phyloP scores from a whole-genome alignment of 2,888 invertebrate genomes.

The Spialia ferax region DNA sequence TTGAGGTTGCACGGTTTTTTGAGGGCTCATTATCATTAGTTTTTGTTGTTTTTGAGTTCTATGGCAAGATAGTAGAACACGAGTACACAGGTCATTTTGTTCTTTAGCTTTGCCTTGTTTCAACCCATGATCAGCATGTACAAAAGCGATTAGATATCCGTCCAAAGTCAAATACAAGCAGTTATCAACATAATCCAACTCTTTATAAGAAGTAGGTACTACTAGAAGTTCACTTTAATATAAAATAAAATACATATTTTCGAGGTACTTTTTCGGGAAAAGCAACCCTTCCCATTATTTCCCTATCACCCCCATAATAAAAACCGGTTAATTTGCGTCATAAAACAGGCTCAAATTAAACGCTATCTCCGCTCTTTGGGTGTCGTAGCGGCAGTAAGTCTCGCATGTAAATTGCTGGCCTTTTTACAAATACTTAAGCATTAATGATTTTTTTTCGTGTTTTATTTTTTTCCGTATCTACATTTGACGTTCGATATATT shows the following conservation, averaged over 20 bases:
- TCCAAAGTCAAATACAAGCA: no score
- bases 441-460: slow-evolving; percentile 7
- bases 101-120: no score
- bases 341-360: slow-evolving; percentile 34
- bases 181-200: no score
- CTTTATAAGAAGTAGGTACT: no score
- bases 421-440: slow-evolving; percentile 19
- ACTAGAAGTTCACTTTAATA: no score
- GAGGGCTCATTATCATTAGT: slow-evolving; percentile 10
- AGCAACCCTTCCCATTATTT: slow-evolving; percentile 20
- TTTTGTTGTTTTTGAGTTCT: neutral
- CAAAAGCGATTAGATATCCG: no score
- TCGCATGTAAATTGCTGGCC: slow-evolving; percentile 17
- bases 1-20: neutral
- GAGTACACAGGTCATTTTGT: no score
- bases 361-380: slow-evolving; percentile 18
- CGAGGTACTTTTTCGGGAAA: neutral
- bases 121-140: no score
- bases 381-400: slow-evolving; percentile 13
- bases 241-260: neutral
- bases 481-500: no score
- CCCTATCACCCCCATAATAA: slow-evolving; percentile 7
- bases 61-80: no score
- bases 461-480: slow-evolving; percentile 6
- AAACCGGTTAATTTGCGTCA: slow-evolving; percentile 20